These are phyloP conservation scores for Acanthopagrus latus DNA, from an alignment of 2,797 vertebrate genomes.

Conservation along the genomic window DNA sequence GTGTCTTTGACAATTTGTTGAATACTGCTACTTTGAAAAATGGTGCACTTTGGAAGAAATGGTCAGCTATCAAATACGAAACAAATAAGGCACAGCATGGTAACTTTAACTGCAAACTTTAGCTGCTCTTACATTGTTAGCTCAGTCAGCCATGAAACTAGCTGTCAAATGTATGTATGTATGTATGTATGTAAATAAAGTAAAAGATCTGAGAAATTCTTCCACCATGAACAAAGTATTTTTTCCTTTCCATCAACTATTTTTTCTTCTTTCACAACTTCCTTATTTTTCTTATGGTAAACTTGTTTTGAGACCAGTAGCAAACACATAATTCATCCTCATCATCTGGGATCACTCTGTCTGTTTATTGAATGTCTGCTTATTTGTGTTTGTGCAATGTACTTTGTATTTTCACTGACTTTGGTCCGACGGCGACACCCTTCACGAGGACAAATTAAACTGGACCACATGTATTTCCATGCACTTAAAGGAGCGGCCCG, in stretches of 20 bases:
- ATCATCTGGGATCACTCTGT: conserved; percentile 23
- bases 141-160: no score
- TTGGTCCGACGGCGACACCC: conserved; percentile 18
- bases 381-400: conserved; percentile 31
- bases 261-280: conserved; percentile 2
- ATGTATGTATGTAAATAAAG: no score
- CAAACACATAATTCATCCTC: conserved; percentile 15
- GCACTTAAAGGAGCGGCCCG: conserved; percentile 21
- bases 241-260: background rate
- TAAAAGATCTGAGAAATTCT: background rate
- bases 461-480: conserved; percentile 30
- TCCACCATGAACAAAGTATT: background rate
- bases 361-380: conserved; percentile 4
- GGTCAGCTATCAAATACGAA: no score
- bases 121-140: no score
- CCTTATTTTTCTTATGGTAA: background rate
- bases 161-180: no score
- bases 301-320: conserved; percentile 8
- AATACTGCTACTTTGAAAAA: no score
- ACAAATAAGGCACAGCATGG: no score
- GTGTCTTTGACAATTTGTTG: no score
- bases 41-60: no score
- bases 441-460: conserved; percentile 28
- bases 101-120: no score
- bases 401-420: conserved; percentile 11